A percentile compares a stretch with the other conserved stretches of the same genome.
Evolutionary conservation across 2,113 vertebrate species (phyloP).

Genomic region (Diphyllodes magnificus): DNA sequence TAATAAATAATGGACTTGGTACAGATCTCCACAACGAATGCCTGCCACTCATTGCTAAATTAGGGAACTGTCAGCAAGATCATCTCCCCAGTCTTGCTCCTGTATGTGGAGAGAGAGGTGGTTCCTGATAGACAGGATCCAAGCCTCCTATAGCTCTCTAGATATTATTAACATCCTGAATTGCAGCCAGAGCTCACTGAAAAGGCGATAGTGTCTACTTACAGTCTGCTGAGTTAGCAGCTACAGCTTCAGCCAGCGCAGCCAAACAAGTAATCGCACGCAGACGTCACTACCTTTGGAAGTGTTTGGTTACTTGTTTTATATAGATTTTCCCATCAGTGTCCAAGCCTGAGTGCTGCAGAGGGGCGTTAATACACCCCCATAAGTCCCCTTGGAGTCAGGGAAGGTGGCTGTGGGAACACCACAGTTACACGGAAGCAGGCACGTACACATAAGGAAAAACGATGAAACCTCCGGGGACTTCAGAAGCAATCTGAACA

Average conservation of each 20-base stretch:
- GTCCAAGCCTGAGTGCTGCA: not conserved
- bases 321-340: not conserved
- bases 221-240: slow-evolving; percentile 49
- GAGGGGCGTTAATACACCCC: not conserved
- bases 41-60: not conserved
- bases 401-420: not conserved
- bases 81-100: not conserved
- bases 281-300: not conserved
- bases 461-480: accelerated
- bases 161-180: slow-evolving; percentile 43
- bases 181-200: not conserved
- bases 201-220: slow-evolving; percentile 37
- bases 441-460: not conserved
- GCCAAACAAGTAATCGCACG: not conserved
- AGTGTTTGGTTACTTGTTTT: not conserved
- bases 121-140: not conserved
- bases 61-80: not conserved
- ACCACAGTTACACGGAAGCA: not conserved
- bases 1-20: not conserved
- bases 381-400: not conserved
- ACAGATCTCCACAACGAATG: not conserved
- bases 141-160: not conserved
- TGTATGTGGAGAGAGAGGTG: not conserved
- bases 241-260: slow-evolving; percentile 1
- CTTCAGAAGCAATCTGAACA: not conserved